Evolutionary conservation across 2,113 vertebrate species (phyloP), one percentile per base, ranked within the genome.

Genomic region (Vulpes ferrilata): DNA sequence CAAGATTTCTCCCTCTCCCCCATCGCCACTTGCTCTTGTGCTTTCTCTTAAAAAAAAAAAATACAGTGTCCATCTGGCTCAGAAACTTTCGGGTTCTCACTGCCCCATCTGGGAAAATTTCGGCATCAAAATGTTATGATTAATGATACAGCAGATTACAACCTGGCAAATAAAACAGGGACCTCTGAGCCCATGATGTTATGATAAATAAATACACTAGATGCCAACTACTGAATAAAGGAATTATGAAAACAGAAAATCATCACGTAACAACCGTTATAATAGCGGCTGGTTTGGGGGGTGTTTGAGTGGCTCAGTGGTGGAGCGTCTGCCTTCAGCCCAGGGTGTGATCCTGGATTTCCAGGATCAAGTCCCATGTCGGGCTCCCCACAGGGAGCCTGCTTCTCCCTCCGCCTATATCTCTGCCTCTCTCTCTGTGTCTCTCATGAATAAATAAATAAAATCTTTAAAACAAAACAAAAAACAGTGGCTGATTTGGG

Each of bases 111-210:
- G 30, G 85, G 51, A 84, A 76, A 67, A 96, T 76, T 9, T 76
- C 64, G 87, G 51, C n/a, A 91, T 88, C 43, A 38, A 89, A 84
- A 85, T 90, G 89, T 60, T 38, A 65, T 73, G 71, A 92, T 74
- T 87, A 90, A 67, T 53, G 48, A 79, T 17, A 86, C 19, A 92
- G 88, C 7, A 74, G 32, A 80, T 90, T 60, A 89, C 0, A 94
- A 51, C 27, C 30, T 57, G 81, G 11, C 74, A 69, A 97, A 51
- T 65, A 69, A 90, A 59, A 19, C 82, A 69, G 22, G 38, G 35
- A 69, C 65, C 51, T 93, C 17, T 30, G 74, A 93, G 51, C 59
- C 62, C n/a, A 79, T 16, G 59, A 53, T 62, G 7, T 64, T 79
- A 57, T 53, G 59, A 53, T 53, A 90, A 79, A 74, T 43, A 87